Evolutionary conservation across 2,888 invertebrate genomes (phyloP).

Genomic region (Venusia cambrica): DNA sequence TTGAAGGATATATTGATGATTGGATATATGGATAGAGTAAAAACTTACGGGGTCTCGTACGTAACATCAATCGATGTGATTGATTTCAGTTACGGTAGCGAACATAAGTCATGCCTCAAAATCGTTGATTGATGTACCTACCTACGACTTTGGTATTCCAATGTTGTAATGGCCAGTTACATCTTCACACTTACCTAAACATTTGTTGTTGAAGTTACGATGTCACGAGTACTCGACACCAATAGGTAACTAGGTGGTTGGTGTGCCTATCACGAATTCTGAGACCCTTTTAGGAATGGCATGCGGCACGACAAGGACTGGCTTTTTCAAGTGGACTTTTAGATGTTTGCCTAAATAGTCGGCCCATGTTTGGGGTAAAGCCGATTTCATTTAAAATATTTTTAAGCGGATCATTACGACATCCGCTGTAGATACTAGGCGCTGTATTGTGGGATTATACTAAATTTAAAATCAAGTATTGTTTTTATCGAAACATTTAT

Average conservation of each 20-base stretch:
- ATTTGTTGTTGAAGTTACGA: slow-evolving; percentile 11
- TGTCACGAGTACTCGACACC: slow-evolving; percentile 3
- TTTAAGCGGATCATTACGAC: slow-evolving; percentile 20
- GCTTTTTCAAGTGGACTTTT: slow-evolving; percentile 17
- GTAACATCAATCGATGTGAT: too few relatives aligned
- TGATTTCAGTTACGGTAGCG: too few relatives aligned
- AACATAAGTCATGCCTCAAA: slow-evolving; percentile 1
- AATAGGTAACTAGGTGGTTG: slow-evolving; percentile 3
- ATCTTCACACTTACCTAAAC: slow-evolving; percentile 9
- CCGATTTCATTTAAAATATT: slow-evolving; percentile 13
- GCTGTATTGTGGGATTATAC: too few relatives aligned
- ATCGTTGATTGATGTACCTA: slow-evolving; percentile 1
- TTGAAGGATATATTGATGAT: too few relatives aligned
- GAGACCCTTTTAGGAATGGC: slow-evolving; percentile 14
- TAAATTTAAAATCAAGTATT: too few relatives aligned
- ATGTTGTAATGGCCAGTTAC: slow-evolving; percentile 4
- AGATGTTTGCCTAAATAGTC: slow-evolving; percentile 21
- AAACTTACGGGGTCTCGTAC: too few relatives aligned
- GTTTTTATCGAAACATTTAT: too few relatives aligned
- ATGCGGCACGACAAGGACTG: slow-evolving; percentile 11
- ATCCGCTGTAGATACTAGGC: too few relatives aligned
- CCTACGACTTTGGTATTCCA: slow-evolving; percentile 6
- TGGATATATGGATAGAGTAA: too few relatives aligned
- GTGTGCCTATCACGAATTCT: slow-evolving; percentile 6
- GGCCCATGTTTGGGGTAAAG: slow-evolving; percentile 9